These are phyloP conservation scores for Myopa tessellatipennis DNA, from an alignment of 2,888 invertebrate genomes.

Conservation along the genomic window DNA sequence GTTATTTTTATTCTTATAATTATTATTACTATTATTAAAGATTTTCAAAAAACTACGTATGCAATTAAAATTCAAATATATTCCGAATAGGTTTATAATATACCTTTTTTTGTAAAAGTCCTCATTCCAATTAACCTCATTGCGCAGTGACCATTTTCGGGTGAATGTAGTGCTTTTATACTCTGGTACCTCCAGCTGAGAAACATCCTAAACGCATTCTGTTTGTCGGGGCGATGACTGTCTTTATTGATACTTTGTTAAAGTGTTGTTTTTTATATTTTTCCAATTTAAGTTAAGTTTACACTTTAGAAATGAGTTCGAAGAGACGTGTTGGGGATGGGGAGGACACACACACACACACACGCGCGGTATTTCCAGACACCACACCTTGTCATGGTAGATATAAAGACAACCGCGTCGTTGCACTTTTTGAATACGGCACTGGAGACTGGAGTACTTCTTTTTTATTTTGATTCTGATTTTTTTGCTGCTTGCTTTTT, in stretches of 20 bases:
- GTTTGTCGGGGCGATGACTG: not conserved
- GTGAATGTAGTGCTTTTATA: slow-evolving; percentile 24
- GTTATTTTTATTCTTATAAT: not conserved
- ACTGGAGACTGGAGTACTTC: not conserved
- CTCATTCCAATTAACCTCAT: not conserved
- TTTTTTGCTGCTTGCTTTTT: not conserved
- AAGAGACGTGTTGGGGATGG: not conserved
- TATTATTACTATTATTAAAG: not conserved
- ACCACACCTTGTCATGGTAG: not conserved
- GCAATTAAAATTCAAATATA: too few relatives aligned
- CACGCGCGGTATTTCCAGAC: too few relatives aligned
- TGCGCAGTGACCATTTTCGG: slow-evolving; percentile 28
- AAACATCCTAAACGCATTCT: slow-evolving; percentile 4
- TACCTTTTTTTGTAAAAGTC: not conserved
- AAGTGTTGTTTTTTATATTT: slow-evolving; percentile 21
- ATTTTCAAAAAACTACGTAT: too few relatives aligned
- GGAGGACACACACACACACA: too few relatives aligned
- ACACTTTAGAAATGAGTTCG: not conserved
- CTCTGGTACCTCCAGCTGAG: slow-evolving; percentile 28
- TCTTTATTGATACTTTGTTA: slow-evolving; percentile 27
- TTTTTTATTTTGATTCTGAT: too few relatives aligned
- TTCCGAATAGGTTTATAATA: too few relatives aligned
- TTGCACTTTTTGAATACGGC: slow-evolving; percentile 6
- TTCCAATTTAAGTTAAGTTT: not conserved
- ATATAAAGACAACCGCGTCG: not conserved